Evolutionary conservation across 2,888 invertebrate species (phyloP).

Genomic region (Drosophila birchii): DNA sequence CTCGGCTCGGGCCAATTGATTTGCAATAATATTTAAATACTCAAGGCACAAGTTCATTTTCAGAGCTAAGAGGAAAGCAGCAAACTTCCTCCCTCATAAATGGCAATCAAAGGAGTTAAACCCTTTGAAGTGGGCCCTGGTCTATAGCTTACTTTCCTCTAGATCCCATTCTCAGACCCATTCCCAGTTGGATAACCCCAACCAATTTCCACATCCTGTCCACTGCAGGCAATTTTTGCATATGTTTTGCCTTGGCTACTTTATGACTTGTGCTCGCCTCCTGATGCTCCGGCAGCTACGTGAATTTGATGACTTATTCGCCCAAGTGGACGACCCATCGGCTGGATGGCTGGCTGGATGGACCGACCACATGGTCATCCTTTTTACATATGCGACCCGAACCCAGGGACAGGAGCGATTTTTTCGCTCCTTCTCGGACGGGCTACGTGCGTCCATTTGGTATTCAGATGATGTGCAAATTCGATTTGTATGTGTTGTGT

Average conservation of each 20-base stretch:
- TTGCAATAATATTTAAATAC: conserved; percentile 82
- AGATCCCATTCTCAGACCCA: conserved; percentile 13
- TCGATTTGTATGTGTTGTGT: conserved; percentile 77
- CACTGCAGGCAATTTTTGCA: conserved; percentile 74
- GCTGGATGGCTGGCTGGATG: conserved; percentile 25
- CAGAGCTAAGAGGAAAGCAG: conserved; percentile 8
- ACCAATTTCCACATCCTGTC: conserved; percentile 55
- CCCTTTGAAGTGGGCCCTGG: conserved; percentile 69
- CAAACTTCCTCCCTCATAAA: conserved; percentile 62
- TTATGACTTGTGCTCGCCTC: conserved; percentile 64
- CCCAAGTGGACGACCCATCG: conserved; percentile 60
- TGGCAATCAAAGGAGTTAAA: conserved; percentile 64
- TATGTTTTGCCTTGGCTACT: conserved; percentile 72
- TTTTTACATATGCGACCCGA: conserved; percentile 63
- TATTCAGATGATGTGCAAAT: conserved; percentile 84
- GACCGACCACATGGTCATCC: conserved; percentile 60
- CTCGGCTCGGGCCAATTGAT: conserved; percentile 68
- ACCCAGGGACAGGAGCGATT: conserved; percentile 31
- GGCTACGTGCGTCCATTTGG: conserved; percentile 83
- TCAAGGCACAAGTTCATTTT: conserved; percentile 61
- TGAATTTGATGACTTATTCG: conserved; percentile 81
- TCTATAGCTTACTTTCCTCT: conserved; percentile 5
- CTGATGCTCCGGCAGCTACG: conserved; percentile 57
- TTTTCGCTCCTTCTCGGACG: conserved; percentile 20
- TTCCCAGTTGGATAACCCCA: conserved; percentile 49